Conservation (phyloP, 2,888 invertebrate species). For the Folsomia manolachei region DNA sequence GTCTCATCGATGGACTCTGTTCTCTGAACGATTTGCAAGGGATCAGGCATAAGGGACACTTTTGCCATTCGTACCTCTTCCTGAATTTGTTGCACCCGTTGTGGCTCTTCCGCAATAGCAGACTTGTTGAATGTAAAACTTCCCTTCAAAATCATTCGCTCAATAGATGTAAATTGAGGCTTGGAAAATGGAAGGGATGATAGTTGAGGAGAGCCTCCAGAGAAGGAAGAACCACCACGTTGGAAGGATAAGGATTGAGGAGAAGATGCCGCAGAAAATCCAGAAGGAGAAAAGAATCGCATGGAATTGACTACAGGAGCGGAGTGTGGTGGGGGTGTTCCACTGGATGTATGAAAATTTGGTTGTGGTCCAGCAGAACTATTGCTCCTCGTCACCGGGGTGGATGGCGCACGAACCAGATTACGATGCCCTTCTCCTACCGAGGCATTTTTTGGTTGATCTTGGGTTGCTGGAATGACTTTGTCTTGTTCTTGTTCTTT, state of each 20-base stretch:
- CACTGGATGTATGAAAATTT: background rate
- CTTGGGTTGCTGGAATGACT: no score
- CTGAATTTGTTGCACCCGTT: background rate
- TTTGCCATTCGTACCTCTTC: background rate
- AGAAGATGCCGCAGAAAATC: background rate
- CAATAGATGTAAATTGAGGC: constrained; percentile 30
- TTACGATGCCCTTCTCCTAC: no score
- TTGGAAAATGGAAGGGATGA: constrained; percentile 27
- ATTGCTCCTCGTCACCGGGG: background rate
- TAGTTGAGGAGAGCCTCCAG: background rate
- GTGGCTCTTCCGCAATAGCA: background rate
- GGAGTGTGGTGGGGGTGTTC: background rate
- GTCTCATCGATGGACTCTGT: constrained; percentile 18
- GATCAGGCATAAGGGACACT: constrained; percentile 21
- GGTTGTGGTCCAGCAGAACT: background rate
- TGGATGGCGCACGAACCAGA: background rate
- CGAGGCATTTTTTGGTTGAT: no score
- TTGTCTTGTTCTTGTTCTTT: no score
- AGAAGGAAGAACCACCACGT: background rate
- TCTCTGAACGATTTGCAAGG: constrained; percentile 31
- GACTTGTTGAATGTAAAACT: constrained; percentile 24
- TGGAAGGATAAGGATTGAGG: background rate
- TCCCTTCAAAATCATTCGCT: constrained; percentile 30
- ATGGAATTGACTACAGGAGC: background rate
- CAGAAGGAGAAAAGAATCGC: background rate